Evolutionary conservation across 2,888 invertebrate genomes (phyloP).

Genomic region (Latrodectus hesperus): DNA sequence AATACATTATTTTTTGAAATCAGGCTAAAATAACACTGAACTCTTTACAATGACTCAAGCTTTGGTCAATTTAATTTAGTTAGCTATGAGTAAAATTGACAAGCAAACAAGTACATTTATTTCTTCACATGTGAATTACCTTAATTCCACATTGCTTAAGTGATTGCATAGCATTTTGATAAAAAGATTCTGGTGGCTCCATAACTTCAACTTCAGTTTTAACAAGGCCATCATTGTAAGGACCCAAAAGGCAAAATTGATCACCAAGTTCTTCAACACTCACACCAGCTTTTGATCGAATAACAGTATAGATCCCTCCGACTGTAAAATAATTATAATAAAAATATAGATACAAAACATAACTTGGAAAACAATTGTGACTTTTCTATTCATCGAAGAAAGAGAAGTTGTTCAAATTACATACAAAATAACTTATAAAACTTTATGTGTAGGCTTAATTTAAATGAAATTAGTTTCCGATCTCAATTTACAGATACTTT

Average conservation of each 20-base stretch:
- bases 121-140: constrained; percentile 76
- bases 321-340: constrained; percentile 79
- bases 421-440: constrained; percentile 21
- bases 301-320: constrained; percentile 99
- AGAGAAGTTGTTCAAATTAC: background rate
- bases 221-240: constrained; percentile 95
- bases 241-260: constrained; percentile 94
- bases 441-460: no score
- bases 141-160: constrained; percentile 91
- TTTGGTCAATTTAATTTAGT: no score
- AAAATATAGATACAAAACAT: no score
- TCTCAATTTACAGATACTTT: no score
- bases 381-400: no score
- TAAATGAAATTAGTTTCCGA: no score
- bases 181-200: constrained; percentile 84
- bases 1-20: no score
- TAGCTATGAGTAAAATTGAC: no score
- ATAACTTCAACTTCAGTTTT: constrained; percentile 96
- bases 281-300: constrained; percentile 96
- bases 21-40: no score
- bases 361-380: no score
- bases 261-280: constrained; percentile 99
- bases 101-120: no score
- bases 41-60: no score
- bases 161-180: constrained; percentile 84